phyloP scores from a whole-genome alignment of 1,140 invertebrate genomes.

The Macrocentrus cingulum region DNA sequence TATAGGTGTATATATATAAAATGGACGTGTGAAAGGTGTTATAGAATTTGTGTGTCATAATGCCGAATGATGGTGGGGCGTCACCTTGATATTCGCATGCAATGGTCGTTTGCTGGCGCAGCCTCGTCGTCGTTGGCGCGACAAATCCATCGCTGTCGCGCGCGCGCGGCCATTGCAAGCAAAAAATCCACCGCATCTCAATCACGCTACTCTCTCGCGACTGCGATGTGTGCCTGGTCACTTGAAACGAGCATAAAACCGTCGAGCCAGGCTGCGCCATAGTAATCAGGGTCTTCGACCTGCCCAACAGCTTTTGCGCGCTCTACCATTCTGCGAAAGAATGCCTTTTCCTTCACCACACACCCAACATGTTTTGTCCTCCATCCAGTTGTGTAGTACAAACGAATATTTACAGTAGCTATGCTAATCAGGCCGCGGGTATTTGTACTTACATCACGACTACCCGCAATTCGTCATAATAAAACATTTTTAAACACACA shows the following conservation, averaged over 20 bases:
- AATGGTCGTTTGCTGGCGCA: too few species aligned
- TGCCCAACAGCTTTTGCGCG: conserved; percentile 9
- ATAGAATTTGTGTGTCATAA: background rate
- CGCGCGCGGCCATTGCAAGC: conserved; percentile 14
- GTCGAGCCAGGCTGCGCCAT: background rate
- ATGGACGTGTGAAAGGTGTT: background rate
- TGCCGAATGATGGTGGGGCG: background rate
- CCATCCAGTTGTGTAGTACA: too few species aligned
- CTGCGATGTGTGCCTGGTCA: background rate
- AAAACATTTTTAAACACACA: too few species aligned
- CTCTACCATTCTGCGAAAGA: conserved; percentile 8
- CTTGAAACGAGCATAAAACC: background rate
- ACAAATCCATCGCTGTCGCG: conserved; percentile 17
- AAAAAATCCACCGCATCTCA: conserved; percentile 24
- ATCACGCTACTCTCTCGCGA: conserved; percentile 10
- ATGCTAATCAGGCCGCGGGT: too few species aligned
- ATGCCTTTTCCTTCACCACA: conserved; percentile 26
- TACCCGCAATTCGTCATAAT: too few species aligned
- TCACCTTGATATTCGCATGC: background rate
- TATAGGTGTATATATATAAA: conserved; percentile 1
- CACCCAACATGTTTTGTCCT: background rate
- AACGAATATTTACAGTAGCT: too few species aligned
- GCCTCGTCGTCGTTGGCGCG: conserved; percentile 13
- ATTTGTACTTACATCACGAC: too few species aligned
- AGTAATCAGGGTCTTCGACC: conserved; percentile 24